phyloP scores from a whole-genome alignment of 2,888 invertebrate species.

The Helicoverpa assulta region DNA sequence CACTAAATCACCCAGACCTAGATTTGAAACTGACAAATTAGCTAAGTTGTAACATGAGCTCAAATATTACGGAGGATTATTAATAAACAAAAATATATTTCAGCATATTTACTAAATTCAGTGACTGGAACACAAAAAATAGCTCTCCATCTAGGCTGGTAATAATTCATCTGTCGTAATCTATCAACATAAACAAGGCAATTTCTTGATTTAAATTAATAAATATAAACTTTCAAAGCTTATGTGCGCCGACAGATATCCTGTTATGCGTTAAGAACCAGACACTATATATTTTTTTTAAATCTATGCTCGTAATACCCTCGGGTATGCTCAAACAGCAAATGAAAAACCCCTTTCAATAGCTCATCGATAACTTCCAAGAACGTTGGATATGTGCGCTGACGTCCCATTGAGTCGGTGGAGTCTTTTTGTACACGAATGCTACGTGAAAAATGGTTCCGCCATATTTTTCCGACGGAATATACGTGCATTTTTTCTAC shows the following conservation, averaged over 20 bases:
- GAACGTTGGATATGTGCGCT: constrained; percentile 28
- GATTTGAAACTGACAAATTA: constrained; percentile 37
- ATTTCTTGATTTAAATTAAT: constrained; percentile 13
- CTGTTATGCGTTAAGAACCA: constrained; percentile 22
- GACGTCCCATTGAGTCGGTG: constrained; percentile 14
- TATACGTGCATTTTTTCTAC: constrained; percentile 1
- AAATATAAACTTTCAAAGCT: constrained; percentile 4
- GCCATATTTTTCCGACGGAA: constrained; percentile 6
- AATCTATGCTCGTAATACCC: constrained; percentile 20
- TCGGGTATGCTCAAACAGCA: constrained; percentile 29
- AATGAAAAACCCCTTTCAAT: constrained; percentile 43
- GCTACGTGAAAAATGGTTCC: constrained; percentile 29
- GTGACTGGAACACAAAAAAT: neutral
- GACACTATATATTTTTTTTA: neutral
- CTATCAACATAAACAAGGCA: constrained; percentile 3
- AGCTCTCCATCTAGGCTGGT: neutral
- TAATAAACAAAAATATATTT: constrained; percentile 28
- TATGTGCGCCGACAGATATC: constrained; percentile 5
- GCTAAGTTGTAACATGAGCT: constrained; percentile 16
- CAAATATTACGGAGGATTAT: constrained; percentile 5
- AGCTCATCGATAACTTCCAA: constrained; percentile 43
- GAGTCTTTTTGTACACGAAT: constrained; percentile 21
- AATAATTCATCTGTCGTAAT: constrained; percentile 18
- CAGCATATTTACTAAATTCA: constrained; percentile 20
- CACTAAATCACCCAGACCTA: constrained; percentile 19